Evolutionary conservation across 2,113 vertebrate species (phyloP).

Genomic region (Azemiops feae): DNA sequence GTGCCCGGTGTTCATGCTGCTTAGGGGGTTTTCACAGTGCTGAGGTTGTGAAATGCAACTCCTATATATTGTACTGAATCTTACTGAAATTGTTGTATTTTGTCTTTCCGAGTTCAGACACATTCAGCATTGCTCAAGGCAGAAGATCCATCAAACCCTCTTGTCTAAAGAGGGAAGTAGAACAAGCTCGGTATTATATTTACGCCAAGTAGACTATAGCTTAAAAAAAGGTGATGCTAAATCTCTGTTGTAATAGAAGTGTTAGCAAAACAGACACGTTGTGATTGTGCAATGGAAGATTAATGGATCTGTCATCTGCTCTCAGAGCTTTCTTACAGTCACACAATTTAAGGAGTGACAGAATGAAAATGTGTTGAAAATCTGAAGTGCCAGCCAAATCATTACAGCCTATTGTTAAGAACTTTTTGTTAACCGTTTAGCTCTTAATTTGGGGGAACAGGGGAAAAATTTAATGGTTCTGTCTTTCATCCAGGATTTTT

Average conservation of each 20-base stretch:
- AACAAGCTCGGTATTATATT: background rate
- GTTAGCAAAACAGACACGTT: background rate
- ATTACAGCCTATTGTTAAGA: background rate
- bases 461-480: background rate
- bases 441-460: background rate
- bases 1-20: background rate
- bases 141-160: background rate
- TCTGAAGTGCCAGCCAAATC: background rate
- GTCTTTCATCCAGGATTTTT: background rate
- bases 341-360: background rate
- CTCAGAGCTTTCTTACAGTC: background rate
- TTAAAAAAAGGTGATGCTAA: background rate
- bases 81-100: background rate
- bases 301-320: background rate
- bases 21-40: background rate
- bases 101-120: background rate
- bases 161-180: background rate
- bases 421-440: background rate
- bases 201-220: background rate
- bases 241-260: background rate
- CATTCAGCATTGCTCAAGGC: background rate
- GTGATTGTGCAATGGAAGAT: slow-evolving; percentile 1
- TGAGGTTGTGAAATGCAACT: background rate
- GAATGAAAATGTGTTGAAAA: slow-evolving; percentile 10
- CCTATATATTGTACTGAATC: background rate